A percentile compares a stretch with the other conserved stretches of the same genome.
phyloP scores from a whole-genome alignment of 2,888 invertebrate species.

The Protodeltote pygarga region DNA sequence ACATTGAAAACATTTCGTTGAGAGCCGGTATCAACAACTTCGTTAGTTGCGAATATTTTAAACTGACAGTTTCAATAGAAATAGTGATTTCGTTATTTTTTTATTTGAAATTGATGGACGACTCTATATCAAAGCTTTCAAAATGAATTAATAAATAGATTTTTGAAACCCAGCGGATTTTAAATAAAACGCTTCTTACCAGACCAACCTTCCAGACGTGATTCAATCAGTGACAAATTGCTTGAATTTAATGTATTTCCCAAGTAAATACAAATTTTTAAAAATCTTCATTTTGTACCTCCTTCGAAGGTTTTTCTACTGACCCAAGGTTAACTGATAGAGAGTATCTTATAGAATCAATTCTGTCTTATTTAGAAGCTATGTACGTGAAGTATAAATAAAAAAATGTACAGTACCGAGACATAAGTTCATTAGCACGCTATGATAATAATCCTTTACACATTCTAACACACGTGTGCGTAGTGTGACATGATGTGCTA shows the following conservation, averaged over 20 bases:
- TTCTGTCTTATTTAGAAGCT: too few relatives aligned
- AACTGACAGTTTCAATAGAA: conserved; percentile 18
- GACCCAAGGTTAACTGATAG: too few relatives aligned
- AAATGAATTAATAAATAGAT: conserved; percentile 1
- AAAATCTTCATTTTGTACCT: too few relatives aligned
- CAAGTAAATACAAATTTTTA: too few relatives aligned
- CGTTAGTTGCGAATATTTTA: conserved; percentile 25
- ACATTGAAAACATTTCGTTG: conserved; percentile 9
- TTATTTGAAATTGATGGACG: conserved; percentile 9
- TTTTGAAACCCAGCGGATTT: background rate
- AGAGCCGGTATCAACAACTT: conserved; percentile 13
- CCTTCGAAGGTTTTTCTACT: too few relatives aligned
- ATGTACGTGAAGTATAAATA: too few relatives aligned
- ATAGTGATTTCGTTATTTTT: conserved; percentile 10
- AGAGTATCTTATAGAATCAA: too few relatives aligned
- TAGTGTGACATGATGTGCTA: too few relatives aligned
- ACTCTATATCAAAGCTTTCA: conserved; percentile 8
- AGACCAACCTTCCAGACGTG: background rate
- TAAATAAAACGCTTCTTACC: background rate
- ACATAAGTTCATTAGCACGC: too few relatives aligned
- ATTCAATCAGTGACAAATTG: conserved; percentile 12
- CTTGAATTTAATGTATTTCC: conserved; percentile 2
- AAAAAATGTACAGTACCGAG: too few relatives aligned
- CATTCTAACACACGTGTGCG: too few relatives aligned
- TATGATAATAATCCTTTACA: too few relatives aligned